Base-by-base conservation (phyloP, 2,797 vertebrate species). In the Gambusia yucatana region DNA sequence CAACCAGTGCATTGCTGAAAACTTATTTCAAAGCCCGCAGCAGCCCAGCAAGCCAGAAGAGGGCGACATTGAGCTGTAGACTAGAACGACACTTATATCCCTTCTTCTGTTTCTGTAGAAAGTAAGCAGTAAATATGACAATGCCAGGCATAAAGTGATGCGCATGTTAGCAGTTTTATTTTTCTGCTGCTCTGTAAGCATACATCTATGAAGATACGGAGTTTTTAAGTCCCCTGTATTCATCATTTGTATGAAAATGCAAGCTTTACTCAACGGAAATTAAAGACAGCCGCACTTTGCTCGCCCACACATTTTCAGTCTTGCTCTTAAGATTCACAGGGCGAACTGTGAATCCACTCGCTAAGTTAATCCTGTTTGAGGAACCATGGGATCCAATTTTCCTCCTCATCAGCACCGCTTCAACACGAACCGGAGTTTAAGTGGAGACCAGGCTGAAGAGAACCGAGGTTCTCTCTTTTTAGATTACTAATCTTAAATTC, bases 21-120 rank as follows among this genome's bases (percentile, higher is more conserved):
- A 25, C 39, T 2, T 1, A 13, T 13, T 41, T 41, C 20, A 41
- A 25, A 17, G 9, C 10, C 1, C 39, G 46, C 36, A 46, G 25
- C 14, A 70, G 67, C 25, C 4, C 20, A 70, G 11, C 10, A n/a
- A 25, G 52, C 89, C 93, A 93, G 78, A 63, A 92, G 91, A 76
- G 85, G 92, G 90, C 73, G 83, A 77, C 84, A 84, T 86, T 87
- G 83, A 90, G 86, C 82, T 84, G 20, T n/a, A 65, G 7, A 30
- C 10, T 30, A 46, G 1, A 11, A 48, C 48, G 3, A 65, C 33
- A 16, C n/a, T 2, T 8, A 69, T n/a, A 59, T 36, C 0, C 6
- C 43, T 73, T 76, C 2, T 22, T 44, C 28, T 7, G 10, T 80
- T 3, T 65, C 11, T 48, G 10, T 52, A 9, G 30, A 59, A 44